Base-by-base conservation (phyloP, 2,797 vertebrate species). In the Melanotaenia trifasciata region DNA sequence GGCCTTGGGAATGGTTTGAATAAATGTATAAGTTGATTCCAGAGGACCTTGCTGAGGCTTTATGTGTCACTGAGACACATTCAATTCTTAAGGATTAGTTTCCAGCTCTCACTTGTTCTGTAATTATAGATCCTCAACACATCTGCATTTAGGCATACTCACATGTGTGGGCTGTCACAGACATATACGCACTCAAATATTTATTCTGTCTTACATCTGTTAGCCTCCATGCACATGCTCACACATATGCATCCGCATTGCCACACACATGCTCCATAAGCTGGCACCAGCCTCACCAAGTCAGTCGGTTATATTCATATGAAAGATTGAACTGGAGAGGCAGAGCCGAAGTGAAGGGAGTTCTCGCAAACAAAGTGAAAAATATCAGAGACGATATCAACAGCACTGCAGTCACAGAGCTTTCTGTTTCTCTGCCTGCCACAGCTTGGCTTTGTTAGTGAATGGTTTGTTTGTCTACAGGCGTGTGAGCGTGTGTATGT, bases 301-400 rank as follows among this genome's bases (percentile, higher is more conserved):
- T 86, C 85, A 87, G 77, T 72, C 84, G 67, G 80, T 86, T 60
- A 82, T 89, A 83, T 88, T 84, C 72, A 68, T 86, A 60, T 78
- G 84, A 86, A 74, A 64, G 64, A 83, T n/a, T 28, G 80, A 85
- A 79, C 74, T 57, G 26, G 71, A 74, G 76, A 60, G 71, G 71
- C 58, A 64, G 84, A 80, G 79, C 73, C 40, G 68, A 76, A 85
- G 84, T 81, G 80, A 83, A 80, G 81, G 78, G 87, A 89, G 84
- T 83, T 84, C 83, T 89, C 87, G 79, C 85, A 87, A 88, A 90
- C 82, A 90, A 89, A 86, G 85, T 92, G 83, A 85, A 88, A 85
- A 92, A 91, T 85, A 92, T 92, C 90, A 91, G 76, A 86, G 83
- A 85, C 83, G 81, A 87, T 78, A 89, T 87, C 80, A 85, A 57